Percentiles rank a stretch among this genome's conserved stretches.
Conservation (phyloP, 2,113 vertebrate species). For the Neolamprologus caudopunctatus region DNA sequence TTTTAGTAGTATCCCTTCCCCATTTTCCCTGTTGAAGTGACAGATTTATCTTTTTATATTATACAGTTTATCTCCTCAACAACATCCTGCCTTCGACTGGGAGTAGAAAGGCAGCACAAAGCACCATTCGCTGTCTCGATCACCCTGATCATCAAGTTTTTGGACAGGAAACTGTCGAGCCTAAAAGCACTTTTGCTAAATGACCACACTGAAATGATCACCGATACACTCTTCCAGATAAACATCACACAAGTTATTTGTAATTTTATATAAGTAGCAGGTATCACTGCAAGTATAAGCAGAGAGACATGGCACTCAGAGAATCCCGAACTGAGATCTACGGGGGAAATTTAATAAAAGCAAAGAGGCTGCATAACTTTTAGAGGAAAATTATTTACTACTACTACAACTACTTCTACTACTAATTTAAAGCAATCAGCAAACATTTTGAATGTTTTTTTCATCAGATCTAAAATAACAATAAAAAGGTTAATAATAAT, state of each 20-base stretch:
- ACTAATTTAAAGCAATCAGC: not conserved
- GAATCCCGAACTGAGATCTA: not conserved
- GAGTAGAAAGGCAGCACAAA: not conserved
- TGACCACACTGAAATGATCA: not conserved
- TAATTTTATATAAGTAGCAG: not conserved
- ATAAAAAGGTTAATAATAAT: not conserved
- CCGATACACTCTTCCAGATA: not conserved
- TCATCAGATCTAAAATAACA: not conserved
- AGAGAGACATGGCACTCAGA: not conserved
- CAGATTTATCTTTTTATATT: not conserved
- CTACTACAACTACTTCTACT: not conserved
- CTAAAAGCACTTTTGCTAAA: not conserved
- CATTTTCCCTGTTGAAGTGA: not conserved
- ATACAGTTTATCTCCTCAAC: not conserved
- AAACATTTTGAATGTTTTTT: not conserved
- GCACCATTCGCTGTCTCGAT: not conserved
- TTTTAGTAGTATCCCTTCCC: not conserved
- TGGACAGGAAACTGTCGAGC: not conserved
- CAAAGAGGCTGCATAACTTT: not conserved
- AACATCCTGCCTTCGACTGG: not conserved
- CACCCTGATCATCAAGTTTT: not conserved
- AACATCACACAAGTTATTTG: not conserved
- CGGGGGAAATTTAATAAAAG: rapidly evolving
- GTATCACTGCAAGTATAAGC: not conserved
- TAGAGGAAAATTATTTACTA: not conserved